Evolutionary conservation across 2,113 vertebrate genomes (phyloP).

Genomic region (Calyptomena viridis): DNA sequence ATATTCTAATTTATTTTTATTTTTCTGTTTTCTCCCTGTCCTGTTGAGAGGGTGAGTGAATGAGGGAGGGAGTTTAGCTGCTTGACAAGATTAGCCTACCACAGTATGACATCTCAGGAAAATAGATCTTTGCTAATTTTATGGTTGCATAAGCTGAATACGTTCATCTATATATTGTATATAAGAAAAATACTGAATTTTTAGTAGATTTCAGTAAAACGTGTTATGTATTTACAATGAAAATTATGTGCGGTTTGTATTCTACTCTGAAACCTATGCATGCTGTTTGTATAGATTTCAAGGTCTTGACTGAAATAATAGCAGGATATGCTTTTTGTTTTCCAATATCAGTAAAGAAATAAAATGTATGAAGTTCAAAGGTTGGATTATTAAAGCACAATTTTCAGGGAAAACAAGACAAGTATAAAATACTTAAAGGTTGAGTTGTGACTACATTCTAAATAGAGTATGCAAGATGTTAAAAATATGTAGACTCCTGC

Average conservation of each 20-base stretch:
- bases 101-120: background rate
- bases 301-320: background rate
- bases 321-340: conserved; percentile 1
- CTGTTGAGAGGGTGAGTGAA: background rate
- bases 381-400: conserved; percentile 39
- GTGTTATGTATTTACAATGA: background rate
- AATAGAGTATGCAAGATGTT: background rate
- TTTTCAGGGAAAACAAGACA: conserved; percentile 14
- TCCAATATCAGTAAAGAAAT: conserved; percentile 40
- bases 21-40: background rate
- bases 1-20: background rate
- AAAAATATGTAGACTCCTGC: conserved; percentile 7
- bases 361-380: conserved; percentile 44
- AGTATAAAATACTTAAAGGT: conserved; percentile 61
- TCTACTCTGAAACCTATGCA: background rate
- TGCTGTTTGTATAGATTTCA: background rate
- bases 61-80: background rate
- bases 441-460: background rate
- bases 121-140: background rate
- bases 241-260: background rate
- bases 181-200: background rate
- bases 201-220: background rate
- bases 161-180: background rate
- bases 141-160: background rate
- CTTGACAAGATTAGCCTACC: background rate